Conservation (phyloP, 1,140 invertebrate species). For the Drosophila insularis region DNA sequence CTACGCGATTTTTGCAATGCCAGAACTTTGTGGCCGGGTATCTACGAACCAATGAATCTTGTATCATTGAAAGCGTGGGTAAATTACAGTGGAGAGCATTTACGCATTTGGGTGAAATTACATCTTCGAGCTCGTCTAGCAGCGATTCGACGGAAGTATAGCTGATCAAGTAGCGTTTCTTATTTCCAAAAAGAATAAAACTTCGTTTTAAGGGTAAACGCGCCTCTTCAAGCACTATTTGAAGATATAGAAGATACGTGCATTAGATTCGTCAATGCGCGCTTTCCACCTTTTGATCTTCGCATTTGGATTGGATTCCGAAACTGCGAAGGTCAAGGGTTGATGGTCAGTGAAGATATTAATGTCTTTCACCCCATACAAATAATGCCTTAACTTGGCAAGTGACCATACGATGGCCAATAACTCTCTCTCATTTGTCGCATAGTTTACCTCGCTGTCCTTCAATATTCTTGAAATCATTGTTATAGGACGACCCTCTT, state of each 20-base stretch:
- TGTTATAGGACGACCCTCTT: too few species aligned
- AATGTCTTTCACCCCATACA: constrained; percentile 9
- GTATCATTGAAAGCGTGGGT: constrained; percentile 7
- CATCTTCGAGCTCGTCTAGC: neutral
- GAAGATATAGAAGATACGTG: constrained; percentile 42
- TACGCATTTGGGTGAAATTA: constrained; percentile 10
- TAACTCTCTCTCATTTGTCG: neutral
- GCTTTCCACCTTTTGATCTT: too few species aligned
- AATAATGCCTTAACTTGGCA: constrained; percentile 17
- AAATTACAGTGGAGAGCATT: constrained; percentile 11
- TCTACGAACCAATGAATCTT: constrained; percentile 7
- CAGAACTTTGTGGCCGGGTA: constrained; percentile 28
- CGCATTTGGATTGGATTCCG: too few species aligned
- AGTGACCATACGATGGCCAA: constrained; percentile 25
- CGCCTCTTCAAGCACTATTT: too few species aligned
- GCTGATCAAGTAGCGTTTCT: constrained; percentile 1
- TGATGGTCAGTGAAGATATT: too few species aligned
- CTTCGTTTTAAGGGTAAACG: too few species aligned
- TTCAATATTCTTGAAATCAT: too few species aligned
- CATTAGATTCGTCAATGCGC: constrained; percentile 2
- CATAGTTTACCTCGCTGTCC: too few species aligned
- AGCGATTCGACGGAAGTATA: constrained; percentile 2
- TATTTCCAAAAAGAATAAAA: too few species aligned
- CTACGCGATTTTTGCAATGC: constrained; percentile 26
- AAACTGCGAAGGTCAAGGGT: too few species aligned